These are phyloP conservation scores for Trissoscelio sp. DNA, from an alignment of 2,888 invertebrate genomes.

Conservation along the genomic window DNA sequence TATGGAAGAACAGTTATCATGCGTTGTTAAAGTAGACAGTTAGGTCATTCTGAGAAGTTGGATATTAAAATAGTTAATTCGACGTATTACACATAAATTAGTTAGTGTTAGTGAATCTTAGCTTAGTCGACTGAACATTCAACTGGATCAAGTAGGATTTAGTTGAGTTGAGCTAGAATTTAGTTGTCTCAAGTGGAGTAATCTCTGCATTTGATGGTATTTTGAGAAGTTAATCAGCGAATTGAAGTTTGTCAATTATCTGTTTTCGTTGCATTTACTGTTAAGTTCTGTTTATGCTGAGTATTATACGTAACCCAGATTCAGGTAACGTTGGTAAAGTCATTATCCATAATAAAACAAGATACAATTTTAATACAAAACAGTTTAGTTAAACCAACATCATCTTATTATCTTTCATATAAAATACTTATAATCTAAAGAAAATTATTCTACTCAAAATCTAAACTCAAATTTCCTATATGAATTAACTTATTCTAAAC, in stretches of 20 bases:
- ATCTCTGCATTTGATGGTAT: conserved; percentile 29
- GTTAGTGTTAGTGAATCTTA: conserved; percentile 24
- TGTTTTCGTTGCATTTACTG: conserved; percentile 4
- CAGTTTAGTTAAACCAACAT: too few relatives aligned
- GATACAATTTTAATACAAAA: too few relatives aligned
- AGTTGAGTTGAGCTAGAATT: conserved; percentile 24
- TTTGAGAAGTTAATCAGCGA: conserved; percentile 39
- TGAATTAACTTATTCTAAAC: not conserved
- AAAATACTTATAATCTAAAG: too few relatives aligned
- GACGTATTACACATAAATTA: conserved; percentile 11
- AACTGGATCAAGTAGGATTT: conserved; percentile 29
- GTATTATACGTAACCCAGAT: not conserved
- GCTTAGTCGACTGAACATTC: conserved; percentile 7
- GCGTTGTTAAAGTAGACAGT: not conserved
- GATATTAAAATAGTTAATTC: not conserved
- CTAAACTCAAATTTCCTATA: not conserved
- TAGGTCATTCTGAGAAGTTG: not conserved
- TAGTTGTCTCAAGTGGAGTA: conserved; percentile 11
- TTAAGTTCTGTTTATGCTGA: not conserved
- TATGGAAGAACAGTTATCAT: not conserved
- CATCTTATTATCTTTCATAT: too few relatives aligned
- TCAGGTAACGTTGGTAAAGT: not conserved
- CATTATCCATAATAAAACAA: not conserved
- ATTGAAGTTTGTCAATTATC: conserved; percentile 35
- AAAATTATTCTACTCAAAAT: not conserved